These are phyloP conservation scores for Daboia siamensis DNA, from an alignment of 2,113 vertebrate species.

Conservation along the genomic window DNA sequence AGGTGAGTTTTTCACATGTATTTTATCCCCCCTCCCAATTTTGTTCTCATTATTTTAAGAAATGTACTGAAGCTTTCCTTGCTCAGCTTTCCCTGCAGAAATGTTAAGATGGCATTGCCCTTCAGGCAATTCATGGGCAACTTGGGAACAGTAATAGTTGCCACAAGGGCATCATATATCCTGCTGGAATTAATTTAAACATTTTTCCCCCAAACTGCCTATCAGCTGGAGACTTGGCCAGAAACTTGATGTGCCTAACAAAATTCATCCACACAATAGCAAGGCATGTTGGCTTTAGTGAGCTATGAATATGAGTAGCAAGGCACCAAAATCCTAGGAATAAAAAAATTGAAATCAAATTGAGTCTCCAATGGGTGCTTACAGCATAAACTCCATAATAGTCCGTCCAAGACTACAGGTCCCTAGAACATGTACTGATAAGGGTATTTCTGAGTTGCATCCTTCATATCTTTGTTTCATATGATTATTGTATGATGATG, in stretches of 20 bases:
- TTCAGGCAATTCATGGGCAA: not conserved
- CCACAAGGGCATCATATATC: not conserved
- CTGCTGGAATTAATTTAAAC: not conserved
- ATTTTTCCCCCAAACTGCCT: not conserved
- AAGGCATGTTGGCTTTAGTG: not conserved
- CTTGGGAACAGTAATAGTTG: not conserved
- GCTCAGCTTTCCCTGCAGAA: not conserved
- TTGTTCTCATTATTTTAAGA: conserved; percentile 17
- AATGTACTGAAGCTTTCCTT: conserved; percentile 14
- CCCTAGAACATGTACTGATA: not conserved
- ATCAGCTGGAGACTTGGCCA: not conserved
- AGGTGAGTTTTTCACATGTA: conserved; percentile 5
- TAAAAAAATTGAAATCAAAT: not conserved
- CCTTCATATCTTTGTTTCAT: not conserved
- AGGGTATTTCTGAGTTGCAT: not conserved
- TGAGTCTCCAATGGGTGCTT: not conserved
- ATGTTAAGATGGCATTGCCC: not conserved
- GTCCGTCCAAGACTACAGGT: not conserved
- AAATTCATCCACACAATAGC: not conserved
- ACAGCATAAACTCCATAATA: not conserved
- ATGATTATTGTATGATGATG: not conserved
- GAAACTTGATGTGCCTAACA: not conserved
- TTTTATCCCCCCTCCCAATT: not conserved
- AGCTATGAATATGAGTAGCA: not conserved
- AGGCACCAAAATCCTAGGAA: not conserved